Percentiles rank a stretch among this genome's conserved stretches.
Evolutionary conservation across 2,113 vertebrate species (phyloP).

Genomic region (Zosterops pallidus): DNA sequence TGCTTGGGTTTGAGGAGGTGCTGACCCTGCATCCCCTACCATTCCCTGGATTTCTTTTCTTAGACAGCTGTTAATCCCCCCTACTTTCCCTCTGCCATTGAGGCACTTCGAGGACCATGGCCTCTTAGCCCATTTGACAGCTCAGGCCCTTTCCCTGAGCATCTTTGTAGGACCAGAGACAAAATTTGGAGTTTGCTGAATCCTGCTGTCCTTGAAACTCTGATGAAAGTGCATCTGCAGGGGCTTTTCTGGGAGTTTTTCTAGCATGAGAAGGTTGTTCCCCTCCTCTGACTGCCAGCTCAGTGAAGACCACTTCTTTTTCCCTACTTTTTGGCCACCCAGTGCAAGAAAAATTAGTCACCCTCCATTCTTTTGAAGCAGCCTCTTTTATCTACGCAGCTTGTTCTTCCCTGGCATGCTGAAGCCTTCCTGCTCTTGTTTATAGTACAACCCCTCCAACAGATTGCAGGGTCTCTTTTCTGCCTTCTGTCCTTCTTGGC

Average conservation of each 20-base stretch:
- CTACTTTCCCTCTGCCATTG: neutral
- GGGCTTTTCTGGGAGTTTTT: neutral
- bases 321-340: neutral
- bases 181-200: neutral
- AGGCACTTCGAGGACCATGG: neutral
- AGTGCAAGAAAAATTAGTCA: neutral
- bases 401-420: slow-evolving; percentile 31
- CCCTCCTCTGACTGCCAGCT: neutral
- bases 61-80: neutral
- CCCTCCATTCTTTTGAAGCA: slow-evolving; percentile 1
- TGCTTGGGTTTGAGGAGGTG: neutral
- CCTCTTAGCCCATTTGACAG: neutral
- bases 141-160: neutral
- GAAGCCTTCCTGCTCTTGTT: slow-evolving; percentile 50
- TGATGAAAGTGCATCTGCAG: neutral
- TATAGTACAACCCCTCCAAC: slow-evolving; percentile 48
- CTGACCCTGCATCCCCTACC: neutral
- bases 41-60: neutral
- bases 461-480: slow-evolving; percentile 60
- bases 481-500: slow-evolving; percentile 65
- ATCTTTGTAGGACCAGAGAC: neutral
- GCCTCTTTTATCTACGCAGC: slow-evolving; percentile 40
- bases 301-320: slow-evolving; percentile 23
- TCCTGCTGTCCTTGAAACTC: neutral
- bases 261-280: neutral